phyloP scores from a whole-genome alignment of 1,140 invertebrate species.

The Diplogasteroides magnus region DNA sequence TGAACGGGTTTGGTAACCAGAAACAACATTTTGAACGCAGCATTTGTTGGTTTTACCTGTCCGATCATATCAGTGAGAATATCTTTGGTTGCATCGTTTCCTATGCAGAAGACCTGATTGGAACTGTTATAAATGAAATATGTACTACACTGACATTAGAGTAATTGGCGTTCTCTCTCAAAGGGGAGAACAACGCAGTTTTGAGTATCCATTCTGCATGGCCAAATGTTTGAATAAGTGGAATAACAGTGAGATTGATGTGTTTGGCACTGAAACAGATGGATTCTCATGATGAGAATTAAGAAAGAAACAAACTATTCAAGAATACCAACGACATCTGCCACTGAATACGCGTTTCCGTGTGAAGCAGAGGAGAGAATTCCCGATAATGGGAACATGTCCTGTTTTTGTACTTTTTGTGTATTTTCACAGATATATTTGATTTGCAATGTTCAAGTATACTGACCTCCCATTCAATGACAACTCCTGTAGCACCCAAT shows the following conservation, averaged over 20 bases:
- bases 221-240: slow-evolving; percentile 17
- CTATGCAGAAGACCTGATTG: background rate
- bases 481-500: slow-evolving; percentile 9
- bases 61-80: background rate
- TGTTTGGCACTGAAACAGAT: slow-evolving; percentile 13
- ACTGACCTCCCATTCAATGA: slow-evolving; percentile 12
- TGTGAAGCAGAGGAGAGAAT: background rate
- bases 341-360: slow-evolving; percentile 10
- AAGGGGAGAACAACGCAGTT: slow-evolving; percentile 2
- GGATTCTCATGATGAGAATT: background rate
- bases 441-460: too few species aligned
- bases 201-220: slow-evolving; percentile 18
- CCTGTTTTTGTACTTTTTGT: background rate
- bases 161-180: slow-evolving; percentile 8
- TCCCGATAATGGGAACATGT: slow-evolving; percentile 11
- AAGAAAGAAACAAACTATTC: slow-evolving; percentile 2
- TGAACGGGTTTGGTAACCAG: too few species aligned
- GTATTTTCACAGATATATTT: background rate
- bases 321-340: slow-evolving; percentile 12
- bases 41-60: background rate
- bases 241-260: slow-evolving; percentile 1
- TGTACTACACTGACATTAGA: background rate
- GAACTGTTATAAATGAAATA: background rate
- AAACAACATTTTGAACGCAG: too few species aligned
- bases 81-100: background rate